Evolutionary conservation across 2,888 invertebrate genomes (phyloP), one percentile per base, ranked within the genome.

Genomic region (Mimas tiliae): DNA sequence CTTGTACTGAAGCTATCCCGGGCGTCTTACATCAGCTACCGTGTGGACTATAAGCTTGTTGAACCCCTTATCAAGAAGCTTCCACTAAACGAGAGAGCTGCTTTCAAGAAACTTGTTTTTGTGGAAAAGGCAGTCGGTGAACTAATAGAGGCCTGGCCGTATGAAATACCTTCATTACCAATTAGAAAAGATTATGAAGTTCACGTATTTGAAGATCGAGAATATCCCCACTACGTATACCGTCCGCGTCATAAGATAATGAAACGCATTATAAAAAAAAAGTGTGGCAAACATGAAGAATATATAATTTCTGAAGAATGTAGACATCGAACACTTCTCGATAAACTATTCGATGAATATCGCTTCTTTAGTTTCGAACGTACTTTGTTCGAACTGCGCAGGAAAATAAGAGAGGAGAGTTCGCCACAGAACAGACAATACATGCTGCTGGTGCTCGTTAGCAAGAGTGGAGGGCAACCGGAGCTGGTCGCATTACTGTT

Each of bases 401-500:
- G 76, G 34, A 79, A 77, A 12, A 67, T 89, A 48, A 65, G 67
- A 42, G 73, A 79, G 2, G 81, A 83, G 47, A 80, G 81, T 62
- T 75, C 79, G 0, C 68, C 76, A 0, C 79, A 88, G 48, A 82
- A 81, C 21, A 75, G 90, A 11, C 79, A 85, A 48, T 82, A 79
- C 62, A 89, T 90, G 74, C 77, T 90, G 67, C 73, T 89, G 0
- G 88, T 90, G 4, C 74, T 90, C 34, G 82, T 90, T 0, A 89
- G 89, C 70, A 90, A 90, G 69, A 86, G 76, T 42, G 89, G 88
- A 0, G 84, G 85, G 0, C 76, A 80, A n/a, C 67, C 69, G 11
- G 79, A 79, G 1, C 73, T 77, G 52, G 70, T 88, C 0, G 73
- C 76, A 1, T 73, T 77, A 33, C 68, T 90, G 27, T 62, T 90